phyloP scores from a whole-genome alignment of 1,140 invertebrate genomes.

The Macrobrachium rosenbergii region DNA sequence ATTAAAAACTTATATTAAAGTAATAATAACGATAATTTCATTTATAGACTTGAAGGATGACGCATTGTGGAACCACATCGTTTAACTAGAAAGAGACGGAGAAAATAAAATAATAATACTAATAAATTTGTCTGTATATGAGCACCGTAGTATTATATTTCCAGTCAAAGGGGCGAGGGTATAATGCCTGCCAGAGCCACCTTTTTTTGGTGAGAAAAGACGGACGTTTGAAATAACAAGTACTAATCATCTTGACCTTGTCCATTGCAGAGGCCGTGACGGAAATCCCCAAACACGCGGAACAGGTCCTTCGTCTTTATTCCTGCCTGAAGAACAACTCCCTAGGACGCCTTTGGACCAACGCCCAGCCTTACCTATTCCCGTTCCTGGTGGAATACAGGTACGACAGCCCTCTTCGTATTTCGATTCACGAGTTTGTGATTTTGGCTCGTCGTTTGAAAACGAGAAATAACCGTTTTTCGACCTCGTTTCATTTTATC shows the following conservation, averaged over 20 bases:
- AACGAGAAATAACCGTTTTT: background rate
- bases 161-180: too few relatives aligned
- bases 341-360: slow-evolving; percentile 76
- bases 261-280: background rate
- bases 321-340: slow-evolving; percentile 76
- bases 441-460: background rate
- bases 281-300: slow-evolving; percentile 51
- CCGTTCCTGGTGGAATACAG: slow-evolving; percentile 78
- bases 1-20: too few relatives aligned
- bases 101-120: too few relatives aligned
- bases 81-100: too few relatives aligned
- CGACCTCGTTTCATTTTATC: background rate
- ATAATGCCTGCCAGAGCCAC: too few relatives aligned
- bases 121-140: too few relatives aligned
- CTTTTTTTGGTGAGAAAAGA: too few relatives aligned
- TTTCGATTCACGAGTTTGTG: background rate
- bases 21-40: too few relatives aligned
- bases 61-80: too few relatives aligned
- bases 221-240: too few relatives aligned
- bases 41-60: too few relatives aligned
- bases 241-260: background rate
- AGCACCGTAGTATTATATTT: too few relatives aligned
- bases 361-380: slow-evolving; percentile 76
- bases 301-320: slow-evolving; percentile 74
- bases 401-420: slow-evolving; percentile 67